Base-by-base conservation (phyloP, 2,888 invertebrate species). In the Polyommatus icarus region DNA sequence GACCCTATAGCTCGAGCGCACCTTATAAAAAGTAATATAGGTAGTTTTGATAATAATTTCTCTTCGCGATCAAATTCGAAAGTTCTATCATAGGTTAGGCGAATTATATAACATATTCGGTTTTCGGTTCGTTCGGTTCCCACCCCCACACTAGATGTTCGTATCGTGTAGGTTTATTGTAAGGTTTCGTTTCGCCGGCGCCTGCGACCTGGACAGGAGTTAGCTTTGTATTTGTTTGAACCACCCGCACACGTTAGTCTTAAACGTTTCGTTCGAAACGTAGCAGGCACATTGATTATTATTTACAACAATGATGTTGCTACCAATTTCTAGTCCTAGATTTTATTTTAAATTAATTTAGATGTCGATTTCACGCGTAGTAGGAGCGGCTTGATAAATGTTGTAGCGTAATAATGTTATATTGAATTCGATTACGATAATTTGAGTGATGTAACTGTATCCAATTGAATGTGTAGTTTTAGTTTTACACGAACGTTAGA, bases 1-100 rank as follows among this genome's bases (percentile, higher is more conserved):
- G 90, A 90, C 87, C 88, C 86, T 90, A 91, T 91, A 91, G 92
- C 90, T 93, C 89, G 88, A 90, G 87, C 90, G 93, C 93, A 93
- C 93, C 89, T 86, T 90, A 89, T 88, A 89, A 88, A 78, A 90
- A 86, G 86, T 90, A 92, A 89, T 90, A 91, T 93, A 93, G 91
- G 92, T 93, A 93, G 92, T 91, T 91, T 91, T 91, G 89, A 91
- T 92, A 93, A 93, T 93, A 89, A 91, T 93, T 94, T 94, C 88
- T 92, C 92, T 92, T 93, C 91, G 91, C 90, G 92, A 93, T 93
- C 91, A 90, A 92, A 90, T 91, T 93, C 88, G 88, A 91, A 92
- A 93, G 92, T 90, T 90, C 92, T 93, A 93, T 93, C 93, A 93
- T 94, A 94, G 94, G 93, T 89, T 94, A 93, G 93, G 91, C 88